phyloP scores from a whole-genome alignment of 2,888 invertebrate genomes.

The Melanargia galathea region DNA sequence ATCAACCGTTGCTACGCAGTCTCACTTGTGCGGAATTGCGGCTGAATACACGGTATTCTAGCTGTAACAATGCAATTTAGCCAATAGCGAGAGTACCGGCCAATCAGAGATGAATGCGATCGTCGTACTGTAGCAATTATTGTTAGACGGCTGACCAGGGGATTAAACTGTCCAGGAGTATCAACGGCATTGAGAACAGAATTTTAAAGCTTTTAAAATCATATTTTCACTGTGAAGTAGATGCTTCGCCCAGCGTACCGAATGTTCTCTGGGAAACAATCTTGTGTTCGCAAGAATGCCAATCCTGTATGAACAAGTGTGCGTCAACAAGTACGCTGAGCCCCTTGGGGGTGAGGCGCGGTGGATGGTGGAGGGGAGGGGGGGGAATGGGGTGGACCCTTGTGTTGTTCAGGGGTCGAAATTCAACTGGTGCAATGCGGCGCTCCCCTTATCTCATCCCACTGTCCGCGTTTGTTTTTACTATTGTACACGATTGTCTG shows the following conservation, averaged over 20 bases:
- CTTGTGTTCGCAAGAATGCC: conserved; percentile 42
- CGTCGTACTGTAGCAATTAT: no score
- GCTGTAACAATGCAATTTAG: no score
- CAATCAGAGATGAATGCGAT: no score
- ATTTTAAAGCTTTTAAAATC: no score
- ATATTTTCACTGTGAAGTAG: no score
- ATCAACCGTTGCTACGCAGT: no score
- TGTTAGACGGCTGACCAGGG: no score
- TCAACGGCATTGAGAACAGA: no score
- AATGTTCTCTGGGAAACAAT: conserved; percentile 43
- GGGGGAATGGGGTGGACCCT: conserved; percentile 41
- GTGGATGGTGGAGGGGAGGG: conserved; percentile 32
- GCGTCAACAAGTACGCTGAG: conserved; percentile 71
- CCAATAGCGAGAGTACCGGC: no score
- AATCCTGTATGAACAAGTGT: conserved; percentile 52
- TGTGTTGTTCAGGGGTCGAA: conserved; percentile 59
- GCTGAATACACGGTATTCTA: no score
- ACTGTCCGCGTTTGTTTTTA: conserved; percentile 60
- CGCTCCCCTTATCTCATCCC: conserved; percentile 65
- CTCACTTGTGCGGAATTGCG: no score
- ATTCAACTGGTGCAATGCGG: conserved; percentile 82
- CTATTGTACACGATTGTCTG: conserved; percentile 59
- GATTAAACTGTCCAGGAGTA: no score
- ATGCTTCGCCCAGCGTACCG: not conserved
- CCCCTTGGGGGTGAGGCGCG: conserved; percentile 35